A percentile compares a stretch with the other conserved stretches of the same genome.
Evolutionary conservation across 1,140 invertebrate species (phyloP).

Genomic region (Asobara japonica): DNA sequence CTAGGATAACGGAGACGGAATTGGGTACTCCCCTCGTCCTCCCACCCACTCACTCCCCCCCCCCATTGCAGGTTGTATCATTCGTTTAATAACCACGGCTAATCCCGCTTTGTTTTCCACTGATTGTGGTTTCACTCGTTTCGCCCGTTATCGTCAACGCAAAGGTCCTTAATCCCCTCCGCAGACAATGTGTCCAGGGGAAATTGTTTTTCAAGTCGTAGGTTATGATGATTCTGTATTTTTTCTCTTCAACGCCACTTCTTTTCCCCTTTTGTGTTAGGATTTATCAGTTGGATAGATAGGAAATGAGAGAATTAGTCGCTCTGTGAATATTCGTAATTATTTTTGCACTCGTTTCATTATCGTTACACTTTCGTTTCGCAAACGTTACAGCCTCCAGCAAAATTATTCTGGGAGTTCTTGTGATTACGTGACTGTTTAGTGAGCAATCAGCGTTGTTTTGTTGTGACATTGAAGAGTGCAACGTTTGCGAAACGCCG

Average conservation of each 20-base stretch:
- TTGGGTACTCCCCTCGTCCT: constrained; percentile 8
- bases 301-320: not conserved
- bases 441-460: too few species aligned
- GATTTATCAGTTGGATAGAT: not conserved
- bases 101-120: constrained; percentile 47
- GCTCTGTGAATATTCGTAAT: not conserved
- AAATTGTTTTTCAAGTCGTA: constrained; percentile 41
- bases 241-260: constrained; percentile 4
- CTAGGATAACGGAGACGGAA: constrained; percentile 32
- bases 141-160: constrained; percentile 37
- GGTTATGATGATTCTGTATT: constrained; percentile 22
- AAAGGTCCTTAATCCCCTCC: constrained; percentile 40
- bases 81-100: constrained; percentile 48
- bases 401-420: too few species aligned
- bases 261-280: not conserved
- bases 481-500: too few species aligned
- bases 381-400: too few species aligned
- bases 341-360: not conserved
- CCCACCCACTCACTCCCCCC: not conserved
- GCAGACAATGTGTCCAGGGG: constrained; percentile 40
- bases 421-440: too few species aligned
- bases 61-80: constrained; percentile 36
- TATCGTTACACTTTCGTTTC: too few species aligned
- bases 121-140: constrained; percentile 42
- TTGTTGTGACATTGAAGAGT: too few species aligned